Conservation (phyloP, 2,888 invertebrate genomes). For the Cinara cedri region DNA sequence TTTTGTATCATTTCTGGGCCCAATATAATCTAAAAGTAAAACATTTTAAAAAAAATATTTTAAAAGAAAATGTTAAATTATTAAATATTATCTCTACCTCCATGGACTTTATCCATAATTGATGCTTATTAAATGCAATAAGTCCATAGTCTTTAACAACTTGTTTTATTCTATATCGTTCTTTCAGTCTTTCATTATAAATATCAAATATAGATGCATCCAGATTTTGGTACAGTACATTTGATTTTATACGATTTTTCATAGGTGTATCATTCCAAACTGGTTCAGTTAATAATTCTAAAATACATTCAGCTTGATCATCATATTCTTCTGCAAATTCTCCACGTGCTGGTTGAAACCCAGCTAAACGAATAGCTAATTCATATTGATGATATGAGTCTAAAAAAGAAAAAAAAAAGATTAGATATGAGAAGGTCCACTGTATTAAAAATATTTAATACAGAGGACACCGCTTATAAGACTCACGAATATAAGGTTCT, state of each 20-base stretch:
- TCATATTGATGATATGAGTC: conserved; percentile 48
- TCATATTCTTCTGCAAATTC: conserved; percentile 59
- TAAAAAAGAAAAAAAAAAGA: conserved; percentile 10
- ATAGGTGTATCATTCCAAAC: conserved; percentile 62
- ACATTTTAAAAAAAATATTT: conserved; percentile 69
- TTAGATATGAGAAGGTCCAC: background rate
- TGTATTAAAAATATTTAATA: too few species aligned
- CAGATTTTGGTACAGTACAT: conserved; percentile 70
- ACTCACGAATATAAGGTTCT: background rate
- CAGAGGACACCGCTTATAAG: background rate
- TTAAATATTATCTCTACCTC: conserved; percentile 23
- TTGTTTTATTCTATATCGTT: conserved; percentile 74
- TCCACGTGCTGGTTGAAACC: conserved; percentile 59
- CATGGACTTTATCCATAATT: conserved; percentile 66
- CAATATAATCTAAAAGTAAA: conserved; percentile 64
- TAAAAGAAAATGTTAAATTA: background rate
- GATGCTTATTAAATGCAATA: conserved; percentile 74
- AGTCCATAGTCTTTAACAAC: conserved; percentile 81
- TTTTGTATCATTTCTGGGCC: conserved; percentile 68
- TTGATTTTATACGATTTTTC: conserved; percentile 63
- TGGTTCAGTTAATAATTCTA: conserved; percentile 54
- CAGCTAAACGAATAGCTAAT: conserved; percentile 54
- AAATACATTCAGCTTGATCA: conserved; percentile 58
- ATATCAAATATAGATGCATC: conserved; percentile 74
- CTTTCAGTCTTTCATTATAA: conserved; percentile 78